Conservation (phyloP, 2,113 vertebrate genomes). For the Dermatemys mawii region DNA sequence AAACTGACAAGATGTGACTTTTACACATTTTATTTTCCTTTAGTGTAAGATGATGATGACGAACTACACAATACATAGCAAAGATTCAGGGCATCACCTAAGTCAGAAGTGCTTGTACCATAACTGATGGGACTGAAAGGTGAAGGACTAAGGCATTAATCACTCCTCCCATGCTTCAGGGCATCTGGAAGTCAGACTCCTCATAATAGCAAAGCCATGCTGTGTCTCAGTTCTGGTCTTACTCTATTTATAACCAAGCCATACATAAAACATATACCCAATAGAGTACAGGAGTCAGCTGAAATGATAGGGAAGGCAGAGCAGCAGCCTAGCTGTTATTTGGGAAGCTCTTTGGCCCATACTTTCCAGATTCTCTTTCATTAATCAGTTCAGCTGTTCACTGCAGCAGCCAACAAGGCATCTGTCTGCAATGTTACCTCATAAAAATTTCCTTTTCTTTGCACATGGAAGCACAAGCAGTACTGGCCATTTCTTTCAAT, state of each 20-base stretch:
- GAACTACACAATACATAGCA: not conserved
- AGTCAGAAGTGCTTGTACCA: not conserved
- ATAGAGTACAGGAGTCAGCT: not conserved
- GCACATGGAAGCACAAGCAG: not conserved
- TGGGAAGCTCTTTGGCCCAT: not conserved
- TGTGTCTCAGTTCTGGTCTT: not conserved
- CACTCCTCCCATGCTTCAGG: rapidly evolving
- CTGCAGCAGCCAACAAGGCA: rapidly evolving
- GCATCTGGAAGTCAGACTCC: not conserved
- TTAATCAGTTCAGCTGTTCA: not conserved
- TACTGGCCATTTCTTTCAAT: not conserved
- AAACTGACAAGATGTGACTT: not conserved
- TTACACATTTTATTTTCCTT: not conserved
- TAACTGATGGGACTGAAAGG: not conserved
- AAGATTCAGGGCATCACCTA: too few species aligned
- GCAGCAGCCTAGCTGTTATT: not conserved
- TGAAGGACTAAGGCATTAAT: not conserved
- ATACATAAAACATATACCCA: constrained; percentile 3
- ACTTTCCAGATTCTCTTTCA: not conserved
- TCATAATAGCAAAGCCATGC: not conserved
- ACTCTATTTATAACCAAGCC: not conserved
- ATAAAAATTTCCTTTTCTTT: not conserved
- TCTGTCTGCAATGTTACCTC: rapidly evolving
- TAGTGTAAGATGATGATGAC: not conserved
- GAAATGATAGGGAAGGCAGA: not conserved